Evolutionary conservation across 2,797 vertebrate species (phyloP), one percentile per base, ranked within the genome.

Genomic region (Eupleurogrammus muticus): DNA sequence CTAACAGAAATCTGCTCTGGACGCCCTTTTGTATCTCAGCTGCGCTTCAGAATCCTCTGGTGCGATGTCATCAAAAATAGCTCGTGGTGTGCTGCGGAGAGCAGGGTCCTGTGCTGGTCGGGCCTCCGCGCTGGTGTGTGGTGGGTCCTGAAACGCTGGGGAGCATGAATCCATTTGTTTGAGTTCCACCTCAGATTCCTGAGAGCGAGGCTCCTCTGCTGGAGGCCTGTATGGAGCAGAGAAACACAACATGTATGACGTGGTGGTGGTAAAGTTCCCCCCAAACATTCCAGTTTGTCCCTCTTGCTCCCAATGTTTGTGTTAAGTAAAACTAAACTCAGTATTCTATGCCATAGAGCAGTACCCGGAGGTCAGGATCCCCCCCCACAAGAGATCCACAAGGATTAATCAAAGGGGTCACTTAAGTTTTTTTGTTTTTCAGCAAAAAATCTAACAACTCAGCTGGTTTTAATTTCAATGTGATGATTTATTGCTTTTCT

Each of bases 151-250:
- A 38, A 40, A 32, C 17, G 5, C 4, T 0, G 5, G 4, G 7
- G 5, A 2, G 11, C 21, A 40, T 23, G 23, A 38, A 16, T 40
- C 38, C 0, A 2, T 14, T 5, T 40, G 68, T 20, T 79, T 50
- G 21, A 9, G 6, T 53, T 65, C 55, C 17, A 69, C 56, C 32
- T 72, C 20, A 11, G 53, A 58, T 57, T 75, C 56, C 50, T 42
- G 66, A 63, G 50, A 0, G 5, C 11, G 51, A 0, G 49, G 53
- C 1, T 72, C 56, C 58, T 67, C 66, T 57, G 63, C 56, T 38
- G 56, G 62, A 58, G 54, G 48, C 65, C 84, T 85, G 77, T 23
- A 53, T 61, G 7, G 5, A 66, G 28, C 10, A 68, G 21, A 67
- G 53, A 64, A 21, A 67, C 34, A 65, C 44, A 9, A 40, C 34